Evolutionary conservation across 2,113 vertebrate species (phyloP), one percentile per base, ranked within the genome.

Genomic region (Balaenoptera acutorostrata): DNA sequence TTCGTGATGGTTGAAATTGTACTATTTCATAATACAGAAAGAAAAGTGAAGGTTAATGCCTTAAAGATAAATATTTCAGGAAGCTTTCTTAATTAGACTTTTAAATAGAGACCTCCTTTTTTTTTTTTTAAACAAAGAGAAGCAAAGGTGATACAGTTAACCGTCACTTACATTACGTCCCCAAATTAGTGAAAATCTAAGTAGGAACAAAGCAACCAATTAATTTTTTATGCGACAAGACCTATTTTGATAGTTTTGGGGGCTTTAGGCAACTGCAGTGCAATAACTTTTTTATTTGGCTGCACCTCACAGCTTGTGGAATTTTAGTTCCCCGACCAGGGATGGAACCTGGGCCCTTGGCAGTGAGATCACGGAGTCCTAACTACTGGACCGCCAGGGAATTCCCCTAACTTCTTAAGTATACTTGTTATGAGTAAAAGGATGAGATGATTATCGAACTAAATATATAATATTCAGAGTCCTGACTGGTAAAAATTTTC

Each of bases 41-140:
- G 52, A 31, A 91, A 89, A 91, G 64, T 82, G 75, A 97, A 98
- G 94, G 92, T 94, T 98, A 98, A 97, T 77, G 88, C 71, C 72
- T 97, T 95, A 94, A 94, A 98, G 98, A 97, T 92, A 85, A 44
- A 72, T 97, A 97, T 91, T 97, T 86, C 69, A 94, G 96, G 39
- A 82, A 97, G 74, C 49, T 81, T 98, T 97, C 90, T 97, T 90
- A 98, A 97, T 97, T 98, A 97, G 88, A 93, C 18, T 98, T 97
- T 95, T 92, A 98, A 96, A 90, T 92, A 90, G 86, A 98, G 85
- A 95, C 13, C 4, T 77, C 46, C 49, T 33, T 96, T 97, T 96
- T 94, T 92, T 92, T 94, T 92, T 92, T 88, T 95, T n/a, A n/a
- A 98, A 84, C 88, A 97, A 97, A 94, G 95, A 98, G 91, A 90